These are phyloP conservation scores for Polypedilum vanderplanki DNA, from an alignment of 1,140 invertebrate species.

Conservation along the genomic window DNA sequence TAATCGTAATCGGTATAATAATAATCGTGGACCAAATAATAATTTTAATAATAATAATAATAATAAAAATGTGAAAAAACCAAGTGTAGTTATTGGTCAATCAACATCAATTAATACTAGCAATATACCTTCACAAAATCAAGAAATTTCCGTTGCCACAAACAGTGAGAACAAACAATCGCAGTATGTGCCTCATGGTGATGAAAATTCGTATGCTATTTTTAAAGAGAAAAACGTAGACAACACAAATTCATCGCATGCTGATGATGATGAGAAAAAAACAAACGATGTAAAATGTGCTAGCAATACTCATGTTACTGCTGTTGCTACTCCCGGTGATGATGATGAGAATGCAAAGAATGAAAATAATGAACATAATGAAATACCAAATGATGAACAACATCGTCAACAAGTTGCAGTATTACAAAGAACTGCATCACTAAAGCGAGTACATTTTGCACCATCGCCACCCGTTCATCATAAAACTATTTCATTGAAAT, in stretches of 20 bases:
- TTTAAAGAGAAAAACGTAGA: not conserved
- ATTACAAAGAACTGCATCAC: slow-evolving; percentile 9
- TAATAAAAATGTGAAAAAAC: not conserved
- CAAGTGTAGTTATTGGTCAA: not conserved
- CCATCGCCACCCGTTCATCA: not conserved
- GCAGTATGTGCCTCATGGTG: not conserved
- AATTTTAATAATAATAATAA: slow-evolving; percentile 2
- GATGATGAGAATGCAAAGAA: not conserved
- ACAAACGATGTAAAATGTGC: not conserved
- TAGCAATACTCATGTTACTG: not conserved
- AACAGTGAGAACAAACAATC: too few species aligned
- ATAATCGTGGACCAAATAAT: slow-evolving; percentile 16
- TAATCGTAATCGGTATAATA: not conserved
- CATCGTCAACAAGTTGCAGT: not conserved
- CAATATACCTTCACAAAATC: not conserved
- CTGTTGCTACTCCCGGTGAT: not conserved
- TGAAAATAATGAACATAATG: not conserved
- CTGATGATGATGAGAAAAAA: not conserved
- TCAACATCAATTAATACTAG: not conserved
- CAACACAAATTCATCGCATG: not conserved
- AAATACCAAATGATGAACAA: not conserved
- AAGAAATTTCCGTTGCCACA: not conserved
- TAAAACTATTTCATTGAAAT: not conserved
- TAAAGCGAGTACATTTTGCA: not conserved
- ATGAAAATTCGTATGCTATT: slow-evolving; percentile 6